Evolutionary conservation across 2,888 invertebrate species (phyloP).

Genomic region (Tinea pellionella): DNA sequence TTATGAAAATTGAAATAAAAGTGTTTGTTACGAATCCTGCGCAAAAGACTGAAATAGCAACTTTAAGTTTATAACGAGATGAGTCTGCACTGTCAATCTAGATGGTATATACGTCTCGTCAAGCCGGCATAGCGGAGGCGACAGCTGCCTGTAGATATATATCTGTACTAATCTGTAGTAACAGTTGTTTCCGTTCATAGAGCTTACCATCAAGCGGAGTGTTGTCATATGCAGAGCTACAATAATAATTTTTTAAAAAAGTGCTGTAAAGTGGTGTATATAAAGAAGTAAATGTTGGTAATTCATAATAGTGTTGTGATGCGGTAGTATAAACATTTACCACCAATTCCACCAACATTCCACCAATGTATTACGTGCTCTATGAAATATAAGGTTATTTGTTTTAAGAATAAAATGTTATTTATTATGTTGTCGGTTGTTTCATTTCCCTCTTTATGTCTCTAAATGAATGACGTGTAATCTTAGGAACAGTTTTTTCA

Average conservation of each 20-base stretch:
- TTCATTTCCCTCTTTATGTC: constrained; percentile 22
- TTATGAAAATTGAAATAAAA: constrained; percentile 36
- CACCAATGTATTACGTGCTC: constrained; percentile 15
- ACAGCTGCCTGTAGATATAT: too few relatives aligned
- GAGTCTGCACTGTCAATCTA: too few relatives aligned
- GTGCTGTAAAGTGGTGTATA: constrained; percentile 17
- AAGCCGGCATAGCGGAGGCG: too few relatives aligned
- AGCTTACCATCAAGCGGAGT: too few relatives aligned
- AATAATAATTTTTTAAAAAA: too few relatives aligned
- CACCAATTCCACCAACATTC: constrained; percentile 10
- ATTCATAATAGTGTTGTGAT: background rate
- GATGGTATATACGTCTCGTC: too few relatives aligned
- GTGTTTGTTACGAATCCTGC: constrained; percentile 29
- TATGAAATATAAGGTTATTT: constrained; percentile 26
- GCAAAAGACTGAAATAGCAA: constrained; percentile 48
- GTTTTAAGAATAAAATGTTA: constrained; percentile 45
- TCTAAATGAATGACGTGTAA: constrained; percentile 11
- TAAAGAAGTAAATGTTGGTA: constrained; percentile 15
- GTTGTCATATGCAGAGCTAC: too few relatives aligned
- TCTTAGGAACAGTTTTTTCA: background rate
- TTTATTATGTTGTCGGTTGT: constrained; percentile 40
- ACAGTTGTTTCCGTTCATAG: too few relatives aligned
- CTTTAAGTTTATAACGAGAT: too few relatives aligned
- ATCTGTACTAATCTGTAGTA: too few relatives aligned
- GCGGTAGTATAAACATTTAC: constrained; percentile 15